These are phyloP conservation scores for Homarus gammarus DNA, from an alignment of 2,888 invertebrate genomes.

Conservation along the genomic window DNA sequence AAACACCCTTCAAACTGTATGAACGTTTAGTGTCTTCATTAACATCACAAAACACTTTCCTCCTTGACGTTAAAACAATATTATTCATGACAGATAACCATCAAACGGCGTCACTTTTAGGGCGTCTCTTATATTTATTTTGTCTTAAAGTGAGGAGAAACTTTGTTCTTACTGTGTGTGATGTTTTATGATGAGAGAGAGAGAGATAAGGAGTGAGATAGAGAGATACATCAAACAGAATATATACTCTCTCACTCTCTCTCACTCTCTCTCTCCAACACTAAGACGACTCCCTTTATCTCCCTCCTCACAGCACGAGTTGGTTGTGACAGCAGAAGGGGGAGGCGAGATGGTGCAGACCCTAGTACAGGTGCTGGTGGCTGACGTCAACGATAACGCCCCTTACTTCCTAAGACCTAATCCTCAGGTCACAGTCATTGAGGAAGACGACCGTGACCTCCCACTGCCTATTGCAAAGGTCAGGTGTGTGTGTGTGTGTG, in stretches of 20 bases:
- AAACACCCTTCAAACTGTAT: no score
- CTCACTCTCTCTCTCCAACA: background rate
- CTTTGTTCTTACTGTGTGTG: no score
- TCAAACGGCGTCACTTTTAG: no score
- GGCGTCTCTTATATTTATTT: no score
- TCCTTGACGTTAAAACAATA: no score
- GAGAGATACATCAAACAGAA: background rate
- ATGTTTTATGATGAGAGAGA: no score
- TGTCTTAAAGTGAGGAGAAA: no score
- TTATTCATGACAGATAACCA: no score
- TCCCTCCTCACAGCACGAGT: slow-evolving; percentile 36
- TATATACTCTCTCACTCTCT: background rate
- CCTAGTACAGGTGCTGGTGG: slow-evolving; percentile 42
- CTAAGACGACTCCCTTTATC: background rate
- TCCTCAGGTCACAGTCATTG: slow-evolving; percentile 54
- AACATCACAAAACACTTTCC: no score
- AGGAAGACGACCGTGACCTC: slow-evolving; percentile 52
- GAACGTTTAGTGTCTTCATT: no score
- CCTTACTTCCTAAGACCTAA: slow-evolving; percentile 41
- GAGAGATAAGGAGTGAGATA: background rate
- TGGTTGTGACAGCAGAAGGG: slow-evolving; percentile 31
- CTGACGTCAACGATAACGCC: slow-evolving; percentile 60
- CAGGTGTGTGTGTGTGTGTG: background rate
- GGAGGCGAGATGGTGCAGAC: slow-evolving; percentile 18
- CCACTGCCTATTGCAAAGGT: slow-evolving; percentile 40